Base-by-base conservation (phyloP, 2,888 invertebrate genomes). In the Odontocolon sp. region DNA sequence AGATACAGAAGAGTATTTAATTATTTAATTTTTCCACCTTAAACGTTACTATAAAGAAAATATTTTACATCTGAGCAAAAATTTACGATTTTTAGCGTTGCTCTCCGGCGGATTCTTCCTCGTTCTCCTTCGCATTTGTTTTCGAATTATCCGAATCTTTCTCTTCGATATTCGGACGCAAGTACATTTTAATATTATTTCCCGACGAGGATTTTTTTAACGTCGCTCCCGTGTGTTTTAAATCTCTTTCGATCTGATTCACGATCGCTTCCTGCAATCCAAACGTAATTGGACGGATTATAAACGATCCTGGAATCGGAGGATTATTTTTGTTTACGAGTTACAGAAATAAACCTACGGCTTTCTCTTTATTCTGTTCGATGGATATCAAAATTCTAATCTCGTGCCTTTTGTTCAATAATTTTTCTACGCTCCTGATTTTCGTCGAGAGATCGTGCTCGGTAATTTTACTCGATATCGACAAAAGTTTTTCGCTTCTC, bases 361-460 rank as follows among this genome's bases (percentile, higher is more conserved):
- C 76, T 77, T 59, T 78, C 8, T 78, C 66, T 9, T 79, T 67
- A 66, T 84, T 81, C 8, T 69, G 76, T 23, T 84, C 82, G 5
- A 80, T 70, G 0, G 77, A 74, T 36, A 91, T 81, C 1, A 82
- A 31, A 50, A 91, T 66, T 73, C 88, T 84, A 5, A 91, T 83
- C 63, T 84, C 85, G 73, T 87, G 77, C 1, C 77, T 83, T 64
- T 91, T 91, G 0, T 47, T 69, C 9, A 91, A 69, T 79, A 88
- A 82, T 78, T 87, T 91, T 5, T 77, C 66, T 0, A 90, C 84
- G 31, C 87, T 87, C 5, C 84, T 88, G 0, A 90, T 67, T 79
- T 91, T 91, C 5, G 84, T 80, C 3, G 80, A 26, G 8, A 91
- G 81, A 81, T 92, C 91, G 69, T 91, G 83, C 2, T 88, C 81